Evolutionary conservation across 2,888 invertebrate genomes (phyloP), one percentile per base, ranked within the genome.

Genomic region (Gisinianus flammeolus): DNA sequence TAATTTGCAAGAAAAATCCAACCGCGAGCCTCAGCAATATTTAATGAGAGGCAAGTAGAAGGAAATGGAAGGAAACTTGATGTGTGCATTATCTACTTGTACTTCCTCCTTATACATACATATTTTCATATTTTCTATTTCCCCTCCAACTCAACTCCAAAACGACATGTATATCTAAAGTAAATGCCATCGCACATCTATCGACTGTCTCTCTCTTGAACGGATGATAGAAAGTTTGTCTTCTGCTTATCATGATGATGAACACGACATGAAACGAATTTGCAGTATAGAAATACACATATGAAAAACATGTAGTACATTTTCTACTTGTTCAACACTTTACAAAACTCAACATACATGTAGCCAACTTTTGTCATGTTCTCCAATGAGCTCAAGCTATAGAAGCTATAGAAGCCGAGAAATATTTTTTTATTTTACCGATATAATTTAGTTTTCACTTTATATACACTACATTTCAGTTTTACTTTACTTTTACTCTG

Each of bases 11-110:
- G 24, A 69, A 69, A 69, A 69, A 44, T 31, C 22, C 6, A 33
- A 22, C 69, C 26, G 24, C 22, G 3, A 69, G 35, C n/a, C 69
- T 69, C 69, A 69, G 69, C 69, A 69, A 69, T 69, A 44, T 69
- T 69, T 69, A 69, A 69, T 69, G 69, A 69, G 12, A 69, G 69
- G 52, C 69, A 12, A n/a, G 8, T n/a, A 4, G 4, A 64, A 26
- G 22, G 6, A 16, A 5, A 6, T 26, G 44, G 6, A 6, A 69
- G 5, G 26, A 5, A 64, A 16, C 5, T 62, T 44, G 2, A 6
- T 44, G 44, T 44, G 44, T 44, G 44, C 44, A 44, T 44, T 44
- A 44, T 44, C 35, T 12, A 35, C 35, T 35, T 35, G 35, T 5
- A 44, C 44, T 12, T 8, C 5, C 6, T 35, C 35, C 44, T 44